Evolutionary conservation across 2,113 vertebrate genomes (phyloP), one percentile per base, ranked within the genome.

Genomic region (Eudorcas thomsonii): DNA sequence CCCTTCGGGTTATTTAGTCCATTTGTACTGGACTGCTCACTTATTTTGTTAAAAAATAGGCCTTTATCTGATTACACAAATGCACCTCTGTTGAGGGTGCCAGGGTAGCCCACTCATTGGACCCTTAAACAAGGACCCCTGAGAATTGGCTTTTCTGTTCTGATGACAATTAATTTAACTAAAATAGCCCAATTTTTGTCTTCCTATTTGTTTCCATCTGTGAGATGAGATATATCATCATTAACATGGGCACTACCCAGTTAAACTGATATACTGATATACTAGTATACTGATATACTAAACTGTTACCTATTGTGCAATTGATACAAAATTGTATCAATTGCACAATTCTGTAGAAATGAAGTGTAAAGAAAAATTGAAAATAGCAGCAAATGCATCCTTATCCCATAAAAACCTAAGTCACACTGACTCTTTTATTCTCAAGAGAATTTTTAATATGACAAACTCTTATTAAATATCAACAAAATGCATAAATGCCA

Each of bases 401-500:
- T 6, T 71, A 26, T 67, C 26, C 7, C 57, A 23, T 36, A 16
- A 94, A 94, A 91, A 57, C 33, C n/a, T 54, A 39, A 92, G 77
- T 43, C 21, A 74, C 39, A 67, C 6, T 85, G 19, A 71, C 67
- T 91, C 26, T 52, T 52, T 77, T 28, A 33, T 15, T 82, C 88
- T 83, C 88, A 71, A 83, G 85, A 95, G 86, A 89, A 80, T 4
- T 30, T 84, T 93, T 82, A 94, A 78, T 78, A 90, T 10, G 48
- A 25, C 95, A 78, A 95, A 86, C 45, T 81, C 64, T 50, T 67
- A 80, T 54, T 78, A 84, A 62, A 94, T 94, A 87, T 57, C 77
- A 97, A 57, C 95, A 98, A 97, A 95, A 91, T 74, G 71, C 43
- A 88, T 85, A 91, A 97, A 85, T 9, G 13, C 25, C 88, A 92